Conservation (phyloP, 2,888 invertebrate species). For the Lasioglossum vierecki region DNA sequence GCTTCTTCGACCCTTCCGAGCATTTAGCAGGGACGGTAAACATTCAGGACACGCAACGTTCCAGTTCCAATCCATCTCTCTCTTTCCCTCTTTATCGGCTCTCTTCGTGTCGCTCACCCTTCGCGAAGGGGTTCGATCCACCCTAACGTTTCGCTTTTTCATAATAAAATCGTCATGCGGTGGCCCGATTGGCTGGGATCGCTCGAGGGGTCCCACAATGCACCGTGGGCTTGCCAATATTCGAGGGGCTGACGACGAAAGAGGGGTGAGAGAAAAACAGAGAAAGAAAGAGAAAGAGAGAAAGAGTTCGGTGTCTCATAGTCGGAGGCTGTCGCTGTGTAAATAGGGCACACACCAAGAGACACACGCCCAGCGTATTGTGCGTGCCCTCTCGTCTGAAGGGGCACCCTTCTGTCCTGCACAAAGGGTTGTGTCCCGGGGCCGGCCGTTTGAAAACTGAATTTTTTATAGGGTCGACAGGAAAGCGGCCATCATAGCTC, state of each 20-base stretch:
- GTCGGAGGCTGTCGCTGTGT: conserved; percentile 80
- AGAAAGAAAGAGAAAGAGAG: conserved; percentile 4
- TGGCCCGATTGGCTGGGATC: conserved; percentile 79
- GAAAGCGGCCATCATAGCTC: conserved; percentile 82
- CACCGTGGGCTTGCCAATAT: conserved; percentile 78
- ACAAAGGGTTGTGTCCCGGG: conserved; percentile 78
- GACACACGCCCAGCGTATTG: conserved; percentile 83
- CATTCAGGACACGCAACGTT: conserved; percentile 70
- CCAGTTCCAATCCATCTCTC: conserved; percentile 20
- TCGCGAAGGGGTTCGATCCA: conserved; percentile 70
- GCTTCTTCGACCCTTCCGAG: conserved; percentile 27
- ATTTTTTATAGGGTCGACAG: conserved; percentile 81
- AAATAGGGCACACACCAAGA: conserved; percentile 83
- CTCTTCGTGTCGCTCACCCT: conserved; percentile 16
- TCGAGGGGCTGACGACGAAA: conserved; percentile 33
- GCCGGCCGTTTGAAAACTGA: conserved; percentile 73
- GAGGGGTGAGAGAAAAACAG: not conserved
- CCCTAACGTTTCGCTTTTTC: conserved; percentile 78
- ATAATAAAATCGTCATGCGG: conserved; percentile 82
- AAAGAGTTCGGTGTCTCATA: conserved; percentile 59
- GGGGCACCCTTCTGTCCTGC: conserved; percentile 79
- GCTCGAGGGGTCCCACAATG: conserved; percentile 75
- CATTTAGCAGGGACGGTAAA: conserved; percentile 69
- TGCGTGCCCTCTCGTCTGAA: conserved; percentile 74
- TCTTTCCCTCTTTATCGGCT: not conserved